Evolutionary conservation across 2,113 vertebrate genomes (phyloP), one percentile per base, ranked within the genome.

Genomic region (Pristiophorus japonicus): DNA sequence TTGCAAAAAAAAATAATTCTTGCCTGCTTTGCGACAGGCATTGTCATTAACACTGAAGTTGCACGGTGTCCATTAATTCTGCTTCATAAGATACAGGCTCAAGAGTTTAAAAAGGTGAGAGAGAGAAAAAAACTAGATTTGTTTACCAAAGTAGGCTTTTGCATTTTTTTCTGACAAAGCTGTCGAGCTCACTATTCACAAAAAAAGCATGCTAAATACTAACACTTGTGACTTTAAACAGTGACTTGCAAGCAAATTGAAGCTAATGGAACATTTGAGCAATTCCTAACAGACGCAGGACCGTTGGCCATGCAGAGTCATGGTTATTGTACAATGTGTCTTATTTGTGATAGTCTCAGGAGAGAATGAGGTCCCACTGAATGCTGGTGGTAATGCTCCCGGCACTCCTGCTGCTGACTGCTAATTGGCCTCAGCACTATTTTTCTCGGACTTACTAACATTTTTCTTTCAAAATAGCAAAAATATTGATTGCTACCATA

Each of bases 121-220:
- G 51, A 51, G 87, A 91, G 96, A 96, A 96, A 96, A 95, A 96
- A 95, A 96, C 95, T 88, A 85, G 91, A 95, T 0, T 96, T 65
- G 96, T 97, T 97, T 96, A 97, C 96, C 97, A 96, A 96, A 95
- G 96, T 96, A 96, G 95, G 95, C 95, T 96, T 97, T 96, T 96
- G 96, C 96, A 96, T 95, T 84, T 93, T 92, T 62, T 38, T 91
- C n/a, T 95, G 95, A 97, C 96, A 95, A 65, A 93, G 96, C 96
- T 97, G 96, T 96, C 95, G 81, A 0, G 87, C 73, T 95, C 88
- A 95, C 85, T 55, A 42, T 95, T 96, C 75, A 96, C 12, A 10
- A 51, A 95, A 16, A 85, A 78, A 94, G 95, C 96, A 96, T 96
- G 96, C 95, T 81, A 51, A 47, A 22, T n/a, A 65, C 95, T 81